Conservation (phyloP, 2,797 vertebrate species). For the Myripristis jacobus region DNA sequence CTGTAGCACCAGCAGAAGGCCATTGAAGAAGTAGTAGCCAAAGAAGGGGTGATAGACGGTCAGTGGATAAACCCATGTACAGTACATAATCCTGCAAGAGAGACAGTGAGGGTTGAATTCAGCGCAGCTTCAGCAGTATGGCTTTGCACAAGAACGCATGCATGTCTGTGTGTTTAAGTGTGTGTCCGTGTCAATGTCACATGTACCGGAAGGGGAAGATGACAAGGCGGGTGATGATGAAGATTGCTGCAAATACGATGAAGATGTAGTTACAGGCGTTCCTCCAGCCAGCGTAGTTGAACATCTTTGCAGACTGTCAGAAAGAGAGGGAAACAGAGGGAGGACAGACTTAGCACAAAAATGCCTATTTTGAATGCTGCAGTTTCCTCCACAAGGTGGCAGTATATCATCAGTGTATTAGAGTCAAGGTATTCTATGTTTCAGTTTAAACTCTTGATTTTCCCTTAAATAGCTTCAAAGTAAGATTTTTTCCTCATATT, state of each 20-base stretch:
- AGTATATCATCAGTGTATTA: constrained; percentile 30
- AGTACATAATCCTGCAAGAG: constrained; percentile 90
- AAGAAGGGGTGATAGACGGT: constrained; percentile 93
- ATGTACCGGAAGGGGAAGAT: constrained; percentile 94
- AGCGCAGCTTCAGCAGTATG: background rate
- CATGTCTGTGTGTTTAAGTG: background rate
- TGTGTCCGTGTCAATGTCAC: background rate
- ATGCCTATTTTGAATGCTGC: background rate
- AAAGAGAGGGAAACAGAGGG: constrained; percentile 24
- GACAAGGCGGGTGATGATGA: constrained; percentile 92
- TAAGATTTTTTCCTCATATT: too few relatives aligned
- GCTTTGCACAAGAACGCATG: background rate
- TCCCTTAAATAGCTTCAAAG: too few relatives aligned
- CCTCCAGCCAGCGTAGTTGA: constrained; percentile 97
- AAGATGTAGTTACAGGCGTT: constrained; percentile 95
- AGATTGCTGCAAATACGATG: constrained; percentile 91
- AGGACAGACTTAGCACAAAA: background rate
- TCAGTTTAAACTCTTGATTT: too few relatives aligned
- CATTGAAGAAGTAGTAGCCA: constrained; percentile 97
- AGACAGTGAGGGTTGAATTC: background rate
- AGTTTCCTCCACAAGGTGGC: constrained; percentile 70
- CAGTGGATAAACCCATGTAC: constrained; percentile 91
- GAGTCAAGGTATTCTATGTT: background rate
- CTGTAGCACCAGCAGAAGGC: constrained; percentile 90
- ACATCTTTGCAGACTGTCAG: constrained; percentile 95